Conservation (phyloP, 2,888 invertebrate genomes). For the Scaptomyza flava region DNA sequence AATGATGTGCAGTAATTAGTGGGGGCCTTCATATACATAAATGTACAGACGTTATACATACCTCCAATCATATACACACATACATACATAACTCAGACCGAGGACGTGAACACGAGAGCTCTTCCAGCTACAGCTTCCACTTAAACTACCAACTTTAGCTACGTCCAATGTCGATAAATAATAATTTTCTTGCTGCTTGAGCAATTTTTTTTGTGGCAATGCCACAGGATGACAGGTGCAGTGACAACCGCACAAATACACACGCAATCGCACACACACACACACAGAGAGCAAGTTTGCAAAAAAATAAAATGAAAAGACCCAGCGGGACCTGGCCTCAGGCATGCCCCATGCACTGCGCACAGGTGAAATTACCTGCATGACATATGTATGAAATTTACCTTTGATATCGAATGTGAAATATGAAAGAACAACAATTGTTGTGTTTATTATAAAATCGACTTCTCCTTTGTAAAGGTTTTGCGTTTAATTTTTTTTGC, state of each 20-base stretch:
- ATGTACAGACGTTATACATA: slow-evolving; percentile 12
- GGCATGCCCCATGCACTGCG: slow-evolving; percentile 13
- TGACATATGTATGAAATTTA: slow-evolving; percentile 12
- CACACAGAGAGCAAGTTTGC: slow-evolving; percentile 6
- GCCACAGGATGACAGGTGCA: slow-evolving; percentile 75
- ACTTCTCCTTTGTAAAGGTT: neutral
- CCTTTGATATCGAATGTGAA: neutral
- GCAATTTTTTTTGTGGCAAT: slow-evolving; percentile 60
- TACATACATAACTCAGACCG: slow-evolving; percentile 28
- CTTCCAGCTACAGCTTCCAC: slow-evolving; percentile 9
- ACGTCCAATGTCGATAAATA: slow-evolving; percentile 66
- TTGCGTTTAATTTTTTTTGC: neutral
- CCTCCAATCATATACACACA: slow-evolving; percentile 8
- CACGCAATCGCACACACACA: slow-evolving; percentile 13
- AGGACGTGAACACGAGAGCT: slow-evolving; percentile 18
- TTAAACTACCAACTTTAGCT: slow-evolving; percentile 17
- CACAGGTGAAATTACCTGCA: slow-evolving; percentile 1
- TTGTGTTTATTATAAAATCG: slow-evolving; percentile 24
- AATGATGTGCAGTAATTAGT: slow-evolving; percentile 81
- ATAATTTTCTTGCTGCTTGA: slow-evolving; percentile 67
- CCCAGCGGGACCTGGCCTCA: slow-evolving; percentile 48
- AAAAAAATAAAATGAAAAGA: slow-evolving; percentile 17
- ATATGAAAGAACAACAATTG: neutral
- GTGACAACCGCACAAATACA: slow-evolving; percentile 68
- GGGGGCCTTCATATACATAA: slow-evolving; percentile 36